A percentile compares a stretch with the other conserved stretches of the same genome.
Evolutionary conservation across 1,140 invertebrate species (phyloP).

Genomic region (Euschistus heros): DNA sequence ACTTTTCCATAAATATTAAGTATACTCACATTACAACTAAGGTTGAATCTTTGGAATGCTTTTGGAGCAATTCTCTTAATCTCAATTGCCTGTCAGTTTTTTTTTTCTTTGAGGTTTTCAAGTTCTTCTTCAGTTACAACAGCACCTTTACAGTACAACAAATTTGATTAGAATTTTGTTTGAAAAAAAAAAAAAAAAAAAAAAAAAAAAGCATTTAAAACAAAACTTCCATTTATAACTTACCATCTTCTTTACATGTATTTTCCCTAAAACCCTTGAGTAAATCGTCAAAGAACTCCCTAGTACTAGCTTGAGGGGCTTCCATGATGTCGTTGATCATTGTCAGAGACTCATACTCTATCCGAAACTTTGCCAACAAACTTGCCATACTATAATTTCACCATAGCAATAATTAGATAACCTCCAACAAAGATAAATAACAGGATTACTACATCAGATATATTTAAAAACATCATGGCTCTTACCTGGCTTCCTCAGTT

Average conservation of each 20-base stretch:
- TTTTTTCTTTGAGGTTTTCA: slow-evolving; percentile 68
- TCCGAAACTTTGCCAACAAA: slow-evolving; percentile 82
- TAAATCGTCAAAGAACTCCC: slow-evolving; percentile 58
- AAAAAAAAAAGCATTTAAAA: slow-evolving; percentile 5
- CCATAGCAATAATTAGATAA: slow-evolving; percentile 19
- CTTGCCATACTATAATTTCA: slow-evolving; percentile 71
- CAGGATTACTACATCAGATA: too few species aligned
- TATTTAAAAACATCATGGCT: too few species aligned
- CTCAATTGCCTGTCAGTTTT: slow-evolving; percentile 80
- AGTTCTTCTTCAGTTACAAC: slow-evolving; percentile 65
- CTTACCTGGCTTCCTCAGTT: slow-evolving; percentile 80
- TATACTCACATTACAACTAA: slow-evolving; percentile 78
- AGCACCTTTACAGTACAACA: slow-evolving; percentile 39
- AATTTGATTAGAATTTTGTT: background rate
- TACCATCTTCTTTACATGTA: slow-evolving; percentile 38
- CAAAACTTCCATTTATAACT: background rate
- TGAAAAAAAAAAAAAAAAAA: background rate
- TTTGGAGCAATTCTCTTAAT: slow-evolving; percentile 67
- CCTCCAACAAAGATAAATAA: background rate
- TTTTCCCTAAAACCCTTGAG: slow-evolving; percentile 53
- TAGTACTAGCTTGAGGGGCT: slow-evolving; percentile 54
- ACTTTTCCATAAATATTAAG: background rate
- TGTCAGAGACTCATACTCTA: slow-evolving; percentile 80
- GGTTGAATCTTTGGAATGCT: slow-evolving; percentile 69
- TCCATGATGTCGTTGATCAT: slow-evolving; percentile 79